Evolutionary conservation across 2,888 invertebrate species (phyloP), one percentile per base, ranked within the genome.

Genomic region (Phyllotreta striolata): DNA sequence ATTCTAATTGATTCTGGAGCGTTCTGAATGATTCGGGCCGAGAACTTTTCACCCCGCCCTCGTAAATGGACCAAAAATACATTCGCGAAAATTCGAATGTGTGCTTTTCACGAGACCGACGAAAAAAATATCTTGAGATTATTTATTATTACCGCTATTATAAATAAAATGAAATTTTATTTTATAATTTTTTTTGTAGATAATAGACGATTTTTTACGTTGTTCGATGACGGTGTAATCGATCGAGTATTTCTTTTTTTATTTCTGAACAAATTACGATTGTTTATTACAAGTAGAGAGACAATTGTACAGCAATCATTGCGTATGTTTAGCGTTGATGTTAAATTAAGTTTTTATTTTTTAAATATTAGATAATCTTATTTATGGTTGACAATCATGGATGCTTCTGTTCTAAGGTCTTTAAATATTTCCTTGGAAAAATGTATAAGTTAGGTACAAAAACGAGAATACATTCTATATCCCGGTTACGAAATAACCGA

Each of bases 91-190:
- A 10, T 39, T 38, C 37, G 35, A 3, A 38, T 52, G 38, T 52
- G 38, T 52, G 6, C 34, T 52, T 52, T 52, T 52, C 14, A n/a
- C 6, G n/a, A 52, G 3, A 52, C 37, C 10, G 34, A 52, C 38
- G n/a, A n/a, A n/a, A 52, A 37, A 52, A 52, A 52, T 52, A 52
- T 52, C 52, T 52, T 52, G 38, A 52, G 52, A 52, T 52, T 52
- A 52, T 52, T 51, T 51, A 49, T 49, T 49, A 47, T 47, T 34
- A 49, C 35, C 34, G 34, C 37, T 35, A 49, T 35, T n/a, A 35
- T 49, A 49, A 49, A 47, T 24, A 47, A 47, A 47, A 47, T 13
- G 13, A 24, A 47, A 14, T n/a, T 47, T 34, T 47, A 34, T 47
- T n/a, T n/a, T 47, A 14, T 34, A 34, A 47, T 14, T 47, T 47